A percentile compares a stretch with the other conserved stretches of the same genome.
These are phyloP conservation scores for Apolygus lucorum DNA, from an alignment of 1,140 invertebrate species.

Conservation along the genomic window DNA sequence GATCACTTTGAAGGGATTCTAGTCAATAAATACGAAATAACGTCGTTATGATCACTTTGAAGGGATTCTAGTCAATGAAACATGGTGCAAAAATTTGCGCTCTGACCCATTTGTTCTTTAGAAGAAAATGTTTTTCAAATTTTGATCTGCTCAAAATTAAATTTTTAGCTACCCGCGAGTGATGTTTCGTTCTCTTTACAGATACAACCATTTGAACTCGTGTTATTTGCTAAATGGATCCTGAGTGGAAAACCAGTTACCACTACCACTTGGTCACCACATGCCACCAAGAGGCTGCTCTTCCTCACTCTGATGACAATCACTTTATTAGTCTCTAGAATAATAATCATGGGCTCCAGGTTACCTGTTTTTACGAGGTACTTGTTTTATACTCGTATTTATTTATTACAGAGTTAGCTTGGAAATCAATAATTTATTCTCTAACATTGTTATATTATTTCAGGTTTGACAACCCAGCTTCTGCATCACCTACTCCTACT, in stretches of 20 bases:
- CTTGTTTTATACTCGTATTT: background rate
- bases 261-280: slow-evolving; percentile 50
- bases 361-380: slow-evolving; percentile 89
- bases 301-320: slow-evolving; percentile 72
- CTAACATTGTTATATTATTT: slow-evolving; percentile 32
- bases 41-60: no score
- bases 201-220: slow-evolving; percentile 57
- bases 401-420: background rate
- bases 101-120: no score
- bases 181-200: no score
- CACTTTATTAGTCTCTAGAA: slow-evolving; percentile 68
- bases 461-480: slow-evolving; percentile 89
- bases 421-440: slow-evolving; percentile 3
- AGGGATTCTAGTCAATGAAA: no score
- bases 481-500: slow-evolving; percentile 61
- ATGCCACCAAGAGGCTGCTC: slow-evolving; percentile 64
- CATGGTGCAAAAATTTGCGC: no score
- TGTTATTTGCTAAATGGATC: slow-evolving; percentile 49
- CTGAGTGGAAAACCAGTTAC: slow-evolving; percentile 54
- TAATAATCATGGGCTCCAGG: slow-evolving; percentile 93
- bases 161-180: no score
- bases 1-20: no score
- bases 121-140: no score
- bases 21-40: no score
- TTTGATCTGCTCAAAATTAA: no score